A percentile compares a stretch with the other conserved stretches of the same genome.
phyloP scores from a whole-genome alignment of 2,797 vertebrate species.

The Chromis chromis region DNA sequence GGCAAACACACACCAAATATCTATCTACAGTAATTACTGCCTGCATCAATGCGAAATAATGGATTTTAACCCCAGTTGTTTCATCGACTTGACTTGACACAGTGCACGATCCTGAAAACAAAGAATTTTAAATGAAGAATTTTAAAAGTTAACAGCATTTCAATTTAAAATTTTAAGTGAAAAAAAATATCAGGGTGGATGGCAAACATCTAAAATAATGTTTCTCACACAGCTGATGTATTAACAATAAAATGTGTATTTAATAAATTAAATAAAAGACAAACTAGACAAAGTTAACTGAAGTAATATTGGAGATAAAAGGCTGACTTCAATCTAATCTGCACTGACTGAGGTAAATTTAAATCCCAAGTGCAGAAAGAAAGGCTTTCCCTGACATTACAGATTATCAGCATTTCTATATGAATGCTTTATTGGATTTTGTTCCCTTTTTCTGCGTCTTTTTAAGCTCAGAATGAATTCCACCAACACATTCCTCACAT shows the following conservation, averaged over 20 bases:
- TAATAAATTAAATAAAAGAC: neutral
- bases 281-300: neutral
- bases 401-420: constrained; percentile 54
- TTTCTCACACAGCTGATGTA: neutral
- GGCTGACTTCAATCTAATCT: neutral
- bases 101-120: neutral
- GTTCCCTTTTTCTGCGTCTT: constrained; percentile 27
- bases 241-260: constrained; percentile 9
- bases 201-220: neutral
- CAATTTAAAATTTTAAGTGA: neutral
- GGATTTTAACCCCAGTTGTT: constrained; percentile 18
- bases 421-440: constrained; percentile 49
- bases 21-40: constrained; percentile 44
- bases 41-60: constrained; percentile 36
- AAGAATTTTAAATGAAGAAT: constrained; percentile 26
- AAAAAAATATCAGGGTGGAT: neutral
- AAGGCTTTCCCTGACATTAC: constrained; percentile 37
- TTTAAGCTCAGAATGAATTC: constrained; percentile 63
- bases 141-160: neutral
- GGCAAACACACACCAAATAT: constrained; percentile 33
- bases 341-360: constrained; percentile 8
- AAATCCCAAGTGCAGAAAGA: constrained; percentile 13
- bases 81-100: constrained; percentile 20
- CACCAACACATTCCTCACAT: constrained; percentile 72
- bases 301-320: neutral